Percentiles rank a stretch among this genome's conserved stretches.
phyloP scores from a whole-genome alignment of 2,113 vertebrate species.

The cattle (Bos taurus) region ARS-UCD2.0 NC_037328.1:2542501-2543000 shows the following conservation, averaged over 20 bases:
- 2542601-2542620: not conserved
- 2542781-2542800: not conserved
- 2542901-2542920: not conserved
- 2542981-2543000: not conserved
- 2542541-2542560: not conserved
- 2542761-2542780: no score
- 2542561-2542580: not conserved
- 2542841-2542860: not conserved
- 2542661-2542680: not conserved
- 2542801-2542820: not conserved
- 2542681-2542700: not conserved
- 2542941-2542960: not conserved
- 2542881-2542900: not conserved
- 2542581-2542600: accelerated
- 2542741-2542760: not conserved
- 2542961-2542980: not conserved
- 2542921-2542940: not conserved
- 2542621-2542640: not conserved
- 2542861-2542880: not conserved
- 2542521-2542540: not conserved
- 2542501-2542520: not conserved
- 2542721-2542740: not conserved
- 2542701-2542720: not conserved
- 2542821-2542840: not conserved
- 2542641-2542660: not conserved